Conservation (phyloP, 2,797 vertebrate species). For the Sebastes taczanowskii region DNA sequence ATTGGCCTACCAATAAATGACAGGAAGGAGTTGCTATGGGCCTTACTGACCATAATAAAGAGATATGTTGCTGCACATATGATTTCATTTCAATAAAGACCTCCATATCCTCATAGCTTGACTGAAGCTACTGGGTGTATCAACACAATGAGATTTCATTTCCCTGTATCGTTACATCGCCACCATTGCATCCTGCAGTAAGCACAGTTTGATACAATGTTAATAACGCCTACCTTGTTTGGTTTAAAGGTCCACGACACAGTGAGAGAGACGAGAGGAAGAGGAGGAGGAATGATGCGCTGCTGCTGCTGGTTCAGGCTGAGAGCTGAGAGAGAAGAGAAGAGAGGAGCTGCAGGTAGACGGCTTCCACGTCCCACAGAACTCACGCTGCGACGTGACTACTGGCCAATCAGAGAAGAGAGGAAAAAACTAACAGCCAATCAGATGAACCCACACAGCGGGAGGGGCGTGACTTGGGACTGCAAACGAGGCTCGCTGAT, state of each 20-base stretch:
- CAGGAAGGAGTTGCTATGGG: neutral
- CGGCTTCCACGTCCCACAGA: slow-evolving; percentile 12
- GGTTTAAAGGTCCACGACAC: neutral
- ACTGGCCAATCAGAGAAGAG: slow-evolving; percentile 64
- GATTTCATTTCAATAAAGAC: neutral
- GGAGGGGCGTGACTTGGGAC: neutral
- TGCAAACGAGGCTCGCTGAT: neutral
- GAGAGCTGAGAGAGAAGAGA: too few relatives aligned
- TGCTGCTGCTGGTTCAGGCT: neutral
- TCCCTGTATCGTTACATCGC: too few relatives aligned
- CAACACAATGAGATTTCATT: too few relatives aligned
- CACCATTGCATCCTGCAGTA: neutral
- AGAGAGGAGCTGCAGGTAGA: neutral
- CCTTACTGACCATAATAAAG: neutral
- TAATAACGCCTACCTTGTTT: slow-evolving; percentile 37
- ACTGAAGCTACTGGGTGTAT: too few relatives aligned
- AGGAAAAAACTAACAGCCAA: slow-evolving; percentile 36
- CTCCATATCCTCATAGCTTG: too few relatives aligned
- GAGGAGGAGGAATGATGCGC: neutral
- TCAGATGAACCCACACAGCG: slow-evolving; percentile 36
- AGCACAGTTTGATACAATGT: too few relatives aligned
- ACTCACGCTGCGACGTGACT: neutral
- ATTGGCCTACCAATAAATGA: neutral
- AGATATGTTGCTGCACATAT: neutral
- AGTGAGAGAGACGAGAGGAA: neutral